Evolutionary conservation across 1,140 invertebrate genomes (phyloP), one percentile per base, ranked within the genome.

Genomic region (Magallana angulata): DNA sequence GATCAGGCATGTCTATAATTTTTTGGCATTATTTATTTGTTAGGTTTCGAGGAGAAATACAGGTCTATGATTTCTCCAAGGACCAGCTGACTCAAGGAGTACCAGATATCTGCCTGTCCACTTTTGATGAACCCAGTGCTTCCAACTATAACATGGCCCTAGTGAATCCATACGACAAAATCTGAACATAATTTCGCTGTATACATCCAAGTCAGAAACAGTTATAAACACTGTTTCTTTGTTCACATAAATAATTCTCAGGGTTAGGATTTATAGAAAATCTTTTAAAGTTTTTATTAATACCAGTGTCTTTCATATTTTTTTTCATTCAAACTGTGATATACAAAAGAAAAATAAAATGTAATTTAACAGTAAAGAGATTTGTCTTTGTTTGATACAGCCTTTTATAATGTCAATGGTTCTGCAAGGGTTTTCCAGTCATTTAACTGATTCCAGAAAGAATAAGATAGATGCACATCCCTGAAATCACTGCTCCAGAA

Each of bases 11-110:
- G 36, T 48, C 36, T 48, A 48, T 48, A 48, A 48, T 48, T 48
- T 24, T 24, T 24, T 24, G 24, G 36, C 88, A 82, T 86, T 60
- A 80, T 84, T 30, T 80, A 58, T 62, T 91, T 91, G 4, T 48
- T 81, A 93, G 93, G 68, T 92, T 92, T 71, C 88, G 93, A 83
- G 93, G 93, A 9, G 89, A 91, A 64, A 71, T 94, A 8, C 91
- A 92, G 76, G 88, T 94, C 8, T 93, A 93, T 83, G 91, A 94
- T 84, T 94, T 94, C 86, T 87, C 91, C n/a, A 90, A 87, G n/a
- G 91, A 94, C 80, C 91, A 92, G 64, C 89, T 80, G 4, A 91
- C 87, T 14, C 84, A 93, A 76, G 92, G 90, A 9, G 83, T 94
- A 48, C 93, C 93, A 7, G 92, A 94, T 18, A 93, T 93, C 24